phyloP scores from a whole-genome alignment of 1,140 invertebrate species.

The Zaprionus ghesquierei region DNA sequence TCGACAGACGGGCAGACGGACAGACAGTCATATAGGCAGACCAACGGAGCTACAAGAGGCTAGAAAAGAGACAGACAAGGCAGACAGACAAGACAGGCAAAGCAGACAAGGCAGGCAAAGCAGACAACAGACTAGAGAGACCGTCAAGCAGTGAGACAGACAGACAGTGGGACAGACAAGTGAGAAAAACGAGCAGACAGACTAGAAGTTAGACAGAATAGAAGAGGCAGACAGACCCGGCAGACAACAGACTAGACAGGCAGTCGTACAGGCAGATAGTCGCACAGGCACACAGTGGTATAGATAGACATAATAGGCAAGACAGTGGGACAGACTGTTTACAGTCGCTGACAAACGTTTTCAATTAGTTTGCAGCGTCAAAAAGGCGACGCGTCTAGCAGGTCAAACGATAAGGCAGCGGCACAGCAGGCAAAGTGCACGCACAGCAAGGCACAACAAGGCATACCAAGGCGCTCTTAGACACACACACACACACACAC shows the following conservation, averaged over 20 bases:
- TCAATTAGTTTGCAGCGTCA: constrained; percentile 71
- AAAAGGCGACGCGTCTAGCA: constrained; percentile 53
- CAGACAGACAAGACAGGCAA: neutral
- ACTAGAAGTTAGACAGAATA: too few relatives aligned
- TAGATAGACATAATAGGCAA: neutral
- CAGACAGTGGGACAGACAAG: too few relatives aligned
- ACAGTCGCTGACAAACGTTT: constrained; percentile 75
- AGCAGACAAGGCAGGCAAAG: too few relatives aligned
- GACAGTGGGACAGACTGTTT: constrained; percentile 45
- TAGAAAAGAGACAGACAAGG: too few relatives aligned
- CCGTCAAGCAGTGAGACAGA: too few relatives aligned
- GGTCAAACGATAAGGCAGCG: constrained; percentile 67
- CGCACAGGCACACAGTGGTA: neutral
- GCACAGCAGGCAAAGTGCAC: constrained; percentile 48
- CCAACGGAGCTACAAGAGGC: too few relatives aligned
- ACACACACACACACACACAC: neutral
- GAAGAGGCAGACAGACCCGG: too few relatives aligned
- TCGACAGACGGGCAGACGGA: too few relatives aligned
- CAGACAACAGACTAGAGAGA: too few relatives aligned
- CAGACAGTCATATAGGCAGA: neutral
- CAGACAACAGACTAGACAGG: neutral
- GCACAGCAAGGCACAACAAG: constrained; percentile 25
- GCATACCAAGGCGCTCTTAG: constrained; percentile 12
- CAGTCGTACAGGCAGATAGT: neutral
- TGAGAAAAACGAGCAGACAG: too few relatives aligned